Base-by-base conservation (phyloP, 2,888 invertebrate species). In the Schizaphis graminum region DNA sequence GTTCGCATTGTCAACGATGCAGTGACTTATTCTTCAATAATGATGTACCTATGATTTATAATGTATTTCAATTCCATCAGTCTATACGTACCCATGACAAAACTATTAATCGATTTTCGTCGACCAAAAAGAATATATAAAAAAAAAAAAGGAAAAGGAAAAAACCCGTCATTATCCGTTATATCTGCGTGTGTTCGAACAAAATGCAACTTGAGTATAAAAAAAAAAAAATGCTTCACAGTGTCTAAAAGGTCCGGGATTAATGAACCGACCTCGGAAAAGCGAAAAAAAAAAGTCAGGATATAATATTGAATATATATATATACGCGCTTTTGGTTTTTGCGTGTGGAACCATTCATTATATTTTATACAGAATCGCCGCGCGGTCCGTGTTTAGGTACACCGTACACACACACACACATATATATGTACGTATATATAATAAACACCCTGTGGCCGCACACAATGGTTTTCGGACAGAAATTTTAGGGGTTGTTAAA, bases 191-290 rank as follows among this genome's bases (percentile, higher is more conserved):
- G 84, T 85, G 91, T 85, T 85, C 85, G 47, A 61, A 86, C 91
- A 91, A 91, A 91, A 91, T 57, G 91, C 91, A 86, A 91, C 91
- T 91, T 86, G 41, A 84, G 91, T 91, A 67, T 35, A 49, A 90
- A n/a, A 56, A 47, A 47, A 44, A 56, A 84, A 53, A 41, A 84
- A 44, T 21, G 13, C 56, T 85, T 56, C 90, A 77, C 90, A 56
- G n/a, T 41, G 91, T 90, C 90, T n/a, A 86, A 86, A 91, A 91
- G 85, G 91, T 86, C 84, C 87, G 88, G 85, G 86, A 91, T 91
- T 91, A 91, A 91, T 91, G 86, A 91, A 91, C 85, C 91, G 57
- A 91, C 91, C 44, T 21, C 86, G 86, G 85, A 53, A 84, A 56
- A 91, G 41, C 26, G 56, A 53, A 21, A 56, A 85, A 91, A 91